phyloP scores from a whole-genome alignment of 2,888 invertebrate species.

The Thymelicus sylvestris region DNA sequence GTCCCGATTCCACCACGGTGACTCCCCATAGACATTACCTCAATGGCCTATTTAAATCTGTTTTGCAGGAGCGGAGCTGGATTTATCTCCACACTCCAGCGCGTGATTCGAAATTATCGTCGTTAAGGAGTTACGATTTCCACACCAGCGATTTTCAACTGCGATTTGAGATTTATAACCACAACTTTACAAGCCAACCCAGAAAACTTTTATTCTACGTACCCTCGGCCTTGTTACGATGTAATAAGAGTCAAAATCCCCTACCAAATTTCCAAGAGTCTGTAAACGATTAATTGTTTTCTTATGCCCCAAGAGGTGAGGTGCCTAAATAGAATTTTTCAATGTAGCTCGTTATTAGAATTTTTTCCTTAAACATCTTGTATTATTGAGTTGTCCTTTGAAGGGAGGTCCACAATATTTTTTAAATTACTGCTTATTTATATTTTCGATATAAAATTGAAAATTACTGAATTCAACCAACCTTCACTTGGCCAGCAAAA shows the following conservation, averaged over 20 bases:
- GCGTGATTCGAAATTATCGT: slow-evolving; percentile 36
- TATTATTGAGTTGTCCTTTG: background rate
- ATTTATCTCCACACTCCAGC: slow-evolving; percentile 36
- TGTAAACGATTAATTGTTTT: slow-evolving; percentile 8
- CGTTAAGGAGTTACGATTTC: slow-evolving; percentile 39
- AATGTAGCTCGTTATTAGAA: slow-evolving; percentile 15
- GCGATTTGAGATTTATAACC: slow-evolving; percentile 37
- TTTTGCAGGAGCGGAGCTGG: slow-evolving; percentile 46
- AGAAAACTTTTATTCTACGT: background rate
- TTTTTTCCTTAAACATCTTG: slow-evolving; percentile 10
- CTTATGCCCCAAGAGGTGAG: slow-evolving; percentile 34
- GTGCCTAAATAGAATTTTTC: slow-evolving; percentile 25
- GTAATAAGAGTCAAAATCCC: background rate
- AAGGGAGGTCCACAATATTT: background rate
- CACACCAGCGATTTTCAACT: slow-evolving; percentile 36
- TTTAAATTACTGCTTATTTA: too few relatives aligned
- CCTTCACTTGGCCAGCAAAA: too few relatives aligned
- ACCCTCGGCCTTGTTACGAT: slow-evolving; percentile 6
- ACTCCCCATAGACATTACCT: slow-evolving; percentile 43
- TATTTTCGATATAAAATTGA: too few relatives aligned
- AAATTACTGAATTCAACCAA: too few relatives aligned
- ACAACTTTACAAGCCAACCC: slow-evolving; percentile 16
- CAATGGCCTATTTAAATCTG: slow-evolving; percentile 70
- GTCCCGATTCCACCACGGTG: slow-evolving; percentile 3
- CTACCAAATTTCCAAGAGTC: background rate